These are phyloP conservation scores for Xylota segnis DNA, from an alignment of 2,888 invertebrate species.

Conservation along the genomic window DNA sequence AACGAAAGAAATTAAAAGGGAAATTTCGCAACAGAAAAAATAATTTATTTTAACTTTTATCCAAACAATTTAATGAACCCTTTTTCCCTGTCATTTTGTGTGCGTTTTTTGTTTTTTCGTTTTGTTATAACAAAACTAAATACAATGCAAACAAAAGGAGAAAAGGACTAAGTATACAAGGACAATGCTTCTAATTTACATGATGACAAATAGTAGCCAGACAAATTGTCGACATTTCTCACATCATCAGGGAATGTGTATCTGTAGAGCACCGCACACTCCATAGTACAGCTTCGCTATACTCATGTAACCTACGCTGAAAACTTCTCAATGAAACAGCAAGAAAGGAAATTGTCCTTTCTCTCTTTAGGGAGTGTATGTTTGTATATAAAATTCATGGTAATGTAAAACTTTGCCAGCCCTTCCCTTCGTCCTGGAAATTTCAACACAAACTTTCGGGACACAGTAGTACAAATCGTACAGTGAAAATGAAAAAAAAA, in stretches of 20 bases:
- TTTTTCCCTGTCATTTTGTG: background rate
- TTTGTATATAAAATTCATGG: background rate
- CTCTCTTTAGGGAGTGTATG: background rate
- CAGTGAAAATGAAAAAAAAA: background rate
- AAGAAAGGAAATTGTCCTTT: constrained; percentile 10
- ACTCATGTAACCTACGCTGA: constrained; percentile 18
- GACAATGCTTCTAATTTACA: constrained; percentile 62
- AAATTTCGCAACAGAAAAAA: background rate
- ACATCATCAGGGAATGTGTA: constrained; percentile 9
- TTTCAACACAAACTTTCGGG: constrained; percentile 7
- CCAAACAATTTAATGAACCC: constrained; percentile 22
- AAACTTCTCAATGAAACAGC: constrained; percentile 55
- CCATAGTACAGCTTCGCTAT: background rate
- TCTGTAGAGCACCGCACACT: background rate
- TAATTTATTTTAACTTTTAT: background rate
- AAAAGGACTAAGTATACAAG: constrained; percentile 35
- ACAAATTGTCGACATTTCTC: constrained; percentile 58
- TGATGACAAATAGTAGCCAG: constrained; percentile 63
- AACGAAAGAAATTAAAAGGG: constrained; percentile 1
- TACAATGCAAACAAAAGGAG: constrained; percentile 22
- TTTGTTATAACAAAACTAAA: constrained; percentile 24
- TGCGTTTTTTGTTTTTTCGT: background rate
- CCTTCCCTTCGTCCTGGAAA: constrained; percentile 19
- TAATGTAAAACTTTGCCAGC: background rate
- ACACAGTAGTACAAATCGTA: constrained; percentile 7